Base-by-base conservation (phyloP, 92 coral and sea anemone species). In the Chrysogorgia sp. region DNA sequence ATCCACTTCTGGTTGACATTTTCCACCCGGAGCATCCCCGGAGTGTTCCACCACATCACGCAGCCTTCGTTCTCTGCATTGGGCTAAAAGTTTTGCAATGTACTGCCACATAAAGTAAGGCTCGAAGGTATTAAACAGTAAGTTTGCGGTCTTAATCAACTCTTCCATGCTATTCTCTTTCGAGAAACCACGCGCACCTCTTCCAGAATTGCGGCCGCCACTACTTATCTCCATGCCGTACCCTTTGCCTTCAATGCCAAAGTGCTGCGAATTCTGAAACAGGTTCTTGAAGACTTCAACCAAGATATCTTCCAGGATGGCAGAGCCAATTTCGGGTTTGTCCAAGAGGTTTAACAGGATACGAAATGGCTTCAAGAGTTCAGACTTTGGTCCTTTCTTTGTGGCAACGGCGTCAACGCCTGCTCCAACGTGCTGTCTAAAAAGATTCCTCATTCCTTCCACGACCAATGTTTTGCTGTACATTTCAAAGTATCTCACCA, bases 101-200 rank as follows among this genome's bases (percentile, higher is more conserved):
- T 91, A 91, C 26, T 89, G 92, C 98, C 98, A 94, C 98, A 94
- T 91, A 43, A 94, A 94, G 52, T 91, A 94, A 5, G 98, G 98
- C 67, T 94, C 98, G 80, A 94, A 94, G 1, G 94, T 91, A 63
- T 94, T 91, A 80, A 94, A 94, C 12, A 94, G 84, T 15, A 94
- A 74, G 79, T 94, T 94, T 1, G 97, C 98, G 10, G 97, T 91
- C 62, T 91, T 94, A 10, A 91, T 86, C 20, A 94, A 61, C 59
- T 94, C 98, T 59, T 94, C 97, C 15, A 91, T 83, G 14, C 83
- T 78, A 29, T 92, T 90, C 10, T 86, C 88, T 86, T 85, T 93
- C 37, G 60, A 67, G 5, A 92, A 52, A 7, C 80, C 41, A 21
- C 55, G 53, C 0, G 41, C 56, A 0, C 26, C 17, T 2, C 19